Evolutionary conservation across 1,140 invertebrate genomes (phyloP).

Genomic region (Nomia melanderi): DNA sequence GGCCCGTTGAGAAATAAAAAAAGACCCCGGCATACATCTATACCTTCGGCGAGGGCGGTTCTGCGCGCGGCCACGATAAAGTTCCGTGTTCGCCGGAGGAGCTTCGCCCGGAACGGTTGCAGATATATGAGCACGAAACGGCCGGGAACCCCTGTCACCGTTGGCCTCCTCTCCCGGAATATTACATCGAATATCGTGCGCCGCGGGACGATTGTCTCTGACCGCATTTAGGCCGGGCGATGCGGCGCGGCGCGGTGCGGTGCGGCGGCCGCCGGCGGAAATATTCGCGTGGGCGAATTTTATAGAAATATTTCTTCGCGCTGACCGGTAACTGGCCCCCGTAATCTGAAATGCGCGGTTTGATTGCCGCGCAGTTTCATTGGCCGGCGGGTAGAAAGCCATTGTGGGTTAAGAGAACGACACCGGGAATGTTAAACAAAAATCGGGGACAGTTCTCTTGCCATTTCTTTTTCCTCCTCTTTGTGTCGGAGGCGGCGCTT

Average conservation of each 20-base stretch:
- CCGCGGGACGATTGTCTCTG: conserved; percentile 42
- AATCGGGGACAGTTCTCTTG: too few species aligned
- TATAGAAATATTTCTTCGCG: conserved; percentile 30
- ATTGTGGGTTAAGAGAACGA: conserved; percentile 4
- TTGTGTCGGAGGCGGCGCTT: too few species aligned
- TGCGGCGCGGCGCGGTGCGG: too few species aligned
- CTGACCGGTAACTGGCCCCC: not conserved
- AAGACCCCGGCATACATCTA: conserved; percentile 26
- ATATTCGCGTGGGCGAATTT: conserved; percentile 35
- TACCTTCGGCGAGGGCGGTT: conserved; percentile 35
- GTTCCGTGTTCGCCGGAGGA: conserved; percentile 31
- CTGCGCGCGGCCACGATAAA: conserved; percentile 28
- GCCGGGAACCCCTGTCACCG: not conserved
- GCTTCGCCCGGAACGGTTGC: conserved; percentile 25
- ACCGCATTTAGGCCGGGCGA: too few species aligned
- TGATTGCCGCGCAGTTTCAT: conserved; percentile 12
- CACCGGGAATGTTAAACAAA: not conserved
- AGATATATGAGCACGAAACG: conserved; percentile 42
- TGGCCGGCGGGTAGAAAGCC: not conserved
- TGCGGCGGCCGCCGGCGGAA: not conserved
- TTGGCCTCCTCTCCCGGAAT: conserved; percentile 26
- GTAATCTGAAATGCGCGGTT: conserved; percentile 20
- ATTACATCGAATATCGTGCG: conserved; percentile 19
- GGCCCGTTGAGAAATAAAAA: conserved; percentile 19
- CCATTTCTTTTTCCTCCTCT: too few species aligned